phyloP scores from a whole-genome alignment of 1,140 invertebrate genomes.

The Drosophila setifemur region DNA sequence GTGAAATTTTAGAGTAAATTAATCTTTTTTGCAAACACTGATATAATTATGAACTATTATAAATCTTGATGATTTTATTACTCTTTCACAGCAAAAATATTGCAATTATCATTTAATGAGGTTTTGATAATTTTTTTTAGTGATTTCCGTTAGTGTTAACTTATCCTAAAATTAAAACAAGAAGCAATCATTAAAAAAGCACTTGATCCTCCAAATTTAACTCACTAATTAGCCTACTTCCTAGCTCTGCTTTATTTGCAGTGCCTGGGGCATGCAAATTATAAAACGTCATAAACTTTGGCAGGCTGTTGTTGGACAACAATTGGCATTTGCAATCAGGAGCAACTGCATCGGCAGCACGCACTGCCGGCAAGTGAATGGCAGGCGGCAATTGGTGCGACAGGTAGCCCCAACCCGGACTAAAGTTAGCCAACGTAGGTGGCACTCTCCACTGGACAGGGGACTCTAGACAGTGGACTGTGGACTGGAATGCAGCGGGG shows the following conservation, averaged over 20 bases:
- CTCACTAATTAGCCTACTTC: background rate
- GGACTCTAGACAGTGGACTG: slow-evolving; percentile 24
- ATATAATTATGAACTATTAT: no score
- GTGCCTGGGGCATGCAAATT: background rate
- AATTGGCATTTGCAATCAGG: slow-evolving; percentile 64
- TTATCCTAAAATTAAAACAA: no score
- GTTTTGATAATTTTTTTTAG: no score
- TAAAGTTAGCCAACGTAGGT: slow-evolving; percentile 54
- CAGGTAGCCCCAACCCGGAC: slow-evolving; percentile 40
- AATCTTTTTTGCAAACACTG: no score
- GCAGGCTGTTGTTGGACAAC: background rate
- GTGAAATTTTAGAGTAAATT: no score
- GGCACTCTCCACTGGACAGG: slow-evolving; percentile 55
- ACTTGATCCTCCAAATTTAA: no score
- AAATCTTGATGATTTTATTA: no score
- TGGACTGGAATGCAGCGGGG: slow-evolving; percentile 17
- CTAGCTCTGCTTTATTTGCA: background rate
- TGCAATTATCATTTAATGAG: no score
- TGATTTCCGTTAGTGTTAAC: no score
- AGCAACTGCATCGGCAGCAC: slow-evolving; percentile 38
- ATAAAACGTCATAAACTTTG: slow-evolving; percentile 6
- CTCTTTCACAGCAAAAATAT: no score
- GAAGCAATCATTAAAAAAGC: no score
- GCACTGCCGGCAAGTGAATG: slow-evolving; percentile 70
- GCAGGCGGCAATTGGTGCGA: slow-evolving; percentile 49